Evolutionary conservation across 64 coral and sea anemone species (phyloP).

Genomic region (Stichodactyla helianthus): DNA sequence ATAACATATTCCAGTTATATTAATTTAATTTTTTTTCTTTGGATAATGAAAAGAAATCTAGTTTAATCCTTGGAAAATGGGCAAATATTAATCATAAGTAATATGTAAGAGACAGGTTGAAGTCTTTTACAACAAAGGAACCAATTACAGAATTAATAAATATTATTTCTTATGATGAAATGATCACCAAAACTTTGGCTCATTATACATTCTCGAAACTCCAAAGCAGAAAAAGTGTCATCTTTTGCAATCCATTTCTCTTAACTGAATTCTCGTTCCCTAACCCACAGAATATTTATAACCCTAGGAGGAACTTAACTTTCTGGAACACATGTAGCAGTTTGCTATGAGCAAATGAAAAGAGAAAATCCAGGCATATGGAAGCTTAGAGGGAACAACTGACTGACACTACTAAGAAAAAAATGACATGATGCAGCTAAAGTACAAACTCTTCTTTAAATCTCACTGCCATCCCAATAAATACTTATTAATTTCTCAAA

Average conservation of each 20-base stretch:
- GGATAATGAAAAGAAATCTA: neutral
- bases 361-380: neutral
- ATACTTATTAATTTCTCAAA: neutral
- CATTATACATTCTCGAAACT: neutral
- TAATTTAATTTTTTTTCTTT: neutral
- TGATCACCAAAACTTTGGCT: neutral
- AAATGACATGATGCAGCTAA: neutral
- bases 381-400: neutral
- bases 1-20: neutral
- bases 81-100: neutral
- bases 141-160: constrained; percentile 10
- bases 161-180: neutral
- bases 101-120: neutral
- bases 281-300: neutral
- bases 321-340: constrained; percentile 6
- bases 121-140: neutral
- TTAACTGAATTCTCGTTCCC: neutral
- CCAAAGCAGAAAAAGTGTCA: neutral
- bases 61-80: neutral
- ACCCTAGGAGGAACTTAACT: neutral
- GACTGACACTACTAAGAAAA: too few relatives aligned
- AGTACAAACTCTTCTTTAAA: neutral
- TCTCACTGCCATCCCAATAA: neutral
- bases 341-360: constrained; percentile 15
- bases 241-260: neutral